A percentile compares a stretch with the other conserved stretches of the same genome.
Conservation (phyloP, 2,113 vertebrate species). For the Thunnus thynnus region DNA sequence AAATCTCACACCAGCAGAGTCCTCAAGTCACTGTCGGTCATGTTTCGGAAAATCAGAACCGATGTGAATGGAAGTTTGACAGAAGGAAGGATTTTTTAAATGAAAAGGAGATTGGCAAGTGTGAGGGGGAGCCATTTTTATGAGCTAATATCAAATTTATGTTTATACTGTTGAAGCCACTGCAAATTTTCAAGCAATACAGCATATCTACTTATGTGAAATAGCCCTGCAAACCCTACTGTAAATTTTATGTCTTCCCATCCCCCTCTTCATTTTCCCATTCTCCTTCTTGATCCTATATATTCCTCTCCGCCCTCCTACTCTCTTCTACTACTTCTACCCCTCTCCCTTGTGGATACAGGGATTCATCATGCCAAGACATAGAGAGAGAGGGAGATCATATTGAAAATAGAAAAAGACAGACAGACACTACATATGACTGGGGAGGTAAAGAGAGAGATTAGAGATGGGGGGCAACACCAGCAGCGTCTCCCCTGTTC, state of each 20-base stretch:
- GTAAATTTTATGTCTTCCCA: slow-evolving; percentile 45
- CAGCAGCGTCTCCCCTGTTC: slow-evolving; percentile 8
- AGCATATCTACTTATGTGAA: slow-evolving; percentile 25
- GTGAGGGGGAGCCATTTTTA: not conserved
- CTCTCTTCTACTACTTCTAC: not conserved
- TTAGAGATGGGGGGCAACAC: slow-evolving; percentile 43
- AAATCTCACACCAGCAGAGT: slow-evolving; percentile 55
- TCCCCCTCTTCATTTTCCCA: slow-evolving; percentile 48
- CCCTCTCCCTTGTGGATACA: slow-evolving; percentile 37
- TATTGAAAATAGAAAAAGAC: slow-evolving; percentile 39
- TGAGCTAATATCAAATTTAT: not conserved
- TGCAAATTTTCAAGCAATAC: slow-evolving; percentile 1
- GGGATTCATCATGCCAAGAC: slow-evolving; percentile 56
- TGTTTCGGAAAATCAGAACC: not conserved
- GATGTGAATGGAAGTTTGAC: slow-evolving; percentile 34
- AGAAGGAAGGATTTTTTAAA: slow-evolving; percentile 6
- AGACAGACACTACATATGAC: slow-evolving; percentile 28
- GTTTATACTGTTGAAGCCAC: not conserved
- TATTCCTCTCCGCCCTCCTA: not conserved
- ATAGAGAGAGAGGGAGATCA: slow-evolving; percentile 4
- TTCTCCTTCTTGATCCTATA: slow-evolving; percentile 44
- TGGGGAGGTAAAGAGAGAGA: slow-evolving; percentile 24
- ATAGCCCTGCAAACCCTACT: slow-evolving; percentile 16
- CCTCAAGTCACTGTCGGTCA: slow-evolving; percentile 37
- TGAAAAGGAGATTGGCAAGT: not conserved